phyloP scores from a whole-genome alignment of 2,888 invertebrate species.

The Gnatocerus cornutus region DNA sequence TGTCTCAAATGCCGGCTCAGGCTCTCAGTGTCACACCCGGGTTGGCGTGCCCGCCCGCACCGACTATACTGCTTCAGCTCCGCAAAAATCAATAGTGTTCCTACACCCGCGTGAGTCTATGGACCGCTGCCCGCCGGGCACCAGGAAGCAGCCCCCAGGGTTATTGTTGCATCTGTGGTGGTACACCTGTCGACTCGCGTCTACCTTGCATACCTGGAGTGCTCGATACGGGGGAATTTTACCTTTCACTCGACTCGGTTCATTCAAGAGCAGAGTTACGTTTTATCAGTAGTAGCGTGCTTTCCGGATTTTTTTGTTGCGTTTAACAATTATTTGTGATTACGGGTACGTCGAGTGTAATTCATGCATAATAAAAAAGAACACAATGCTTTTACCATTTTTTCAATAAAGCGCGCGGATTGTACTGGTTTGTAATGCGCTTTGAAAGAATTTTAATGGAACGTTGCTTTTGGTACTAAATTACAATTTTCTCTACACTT shows the following conservation, averaged over 20 bases:
- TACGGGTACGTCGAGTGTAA: slow-evolving; percentile 1
- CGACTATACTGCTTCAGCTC: slow-evolving; percentile 62
- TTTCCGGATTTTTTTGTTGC: neutral
- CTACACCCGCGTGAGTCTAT: slow-evolving; percentile 58
- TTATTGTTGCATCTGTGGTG: slow-evolving; percentile 36
- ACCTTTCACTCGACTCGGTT: slow-evolving; percentile 23
- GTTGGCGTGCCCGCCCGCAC: slow-evolving; percentile 57
- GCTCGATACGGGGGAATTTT: slow-evolving; percentile 17
- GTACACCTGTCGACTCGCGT: slow-evolving; percentile 46
- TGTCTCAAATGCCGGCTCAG: slow-evolving; percentile 53
- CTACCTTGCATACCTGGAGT: slow-evolving; percentile 12
- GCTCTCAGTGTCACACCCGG: slow-evolving; percentile 57
- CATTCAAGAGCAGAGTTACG: slow-evolving; percentile 4
- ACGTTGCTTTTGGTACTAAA: no score
- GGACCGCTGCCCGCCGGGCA: slow-evolving; percentile 59
- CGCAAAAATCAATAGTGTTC: slow-evolving; percentile 64
- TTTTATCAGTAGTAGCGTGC: slow-evolving; percentile 8
- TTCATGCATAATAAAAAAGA: no score
- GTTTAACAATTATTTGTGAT: slow-evolving; percentile 8
- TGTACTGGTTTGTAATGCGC: no score
- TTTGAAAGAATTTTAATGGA: no score
- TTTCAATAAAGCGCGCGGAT: no score
- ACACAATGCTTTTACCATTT: no score
- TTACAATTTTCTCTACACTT: no score
- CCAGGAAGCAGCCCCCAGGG: slow-evolving; percentile 54